A percentile compares a stretch with the other conserved stretches of the same genome.
phyloP scores from a whole-genome alignment of 2,797 vertebrate genomes.

The Leptatherina wallacei region DNA sequence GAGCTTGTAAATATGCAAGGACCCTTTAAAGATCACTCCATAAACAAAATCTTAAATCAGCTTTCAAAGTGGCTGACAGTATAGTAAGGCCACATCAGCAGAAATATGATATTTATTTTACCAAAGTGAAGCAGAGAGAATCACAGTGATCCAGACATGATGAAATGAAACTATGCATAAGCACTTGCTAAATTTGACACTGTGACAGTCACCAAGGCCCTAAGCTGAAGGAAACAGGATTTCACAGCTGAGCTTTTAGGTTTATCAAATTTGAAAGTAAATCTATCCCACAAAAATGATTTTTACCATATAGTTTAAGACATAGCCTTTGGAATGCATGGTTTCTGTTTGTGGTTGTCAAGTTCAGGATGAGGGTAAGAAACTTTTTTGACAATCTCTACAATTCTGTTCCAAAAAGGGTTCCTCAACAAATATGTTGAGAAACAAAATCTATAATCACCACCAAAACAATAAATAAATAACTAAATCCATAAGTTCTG shows the following conservation, averaged over 20 bases:
- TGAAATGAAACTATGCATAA: slow-evolving; percentile 41
- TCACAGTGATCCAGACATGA: slow-evolving; percentile 41
- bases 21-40: slow-evolving; percentile 15
- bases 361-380: slow-evolving; percentile 10
- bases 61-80: neutral
- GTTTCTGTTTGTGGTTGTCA: slow-evolving; percentile 7
- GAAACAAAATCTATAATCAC: neutral
- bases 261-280: slow-evolving; percentile 53
- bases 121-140: slow-evolving; percentile 19
- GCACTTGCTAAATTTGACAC: slow-evolving; percentile 36
- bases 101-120: slow-evolving; percentile 9
- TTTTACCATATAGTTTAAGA: slow-evolving; percentile 25
- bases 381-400: slow-evolving; percentile 6
- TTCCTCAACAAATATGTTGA: neutral
- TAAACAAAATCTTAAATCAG: slow-evolving; percentile 16
- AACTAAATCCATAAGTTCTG: neutral
- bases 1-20: neutral
- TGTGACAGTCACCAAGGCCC: slow-evolving; percentile 46
- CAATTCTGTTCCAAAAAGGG: neutral
- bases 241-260: slow-evolving; percentile 56
- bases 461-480: neutral
- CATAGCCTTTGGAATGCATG: slow-evolving; percentile 4
- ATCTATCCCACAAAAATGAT: slow-evolving; percentile 11
- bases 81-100: neutral
- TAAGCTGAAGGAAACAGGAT: slow-evolving; percentile 53